Percentiles rank a stretch among this genome's conserved stretches.
Evolutionary conservation across 2,113 vertebrate genomes (phyloP).

Genomic region (Aptenodytes patagonicus): DNA sequence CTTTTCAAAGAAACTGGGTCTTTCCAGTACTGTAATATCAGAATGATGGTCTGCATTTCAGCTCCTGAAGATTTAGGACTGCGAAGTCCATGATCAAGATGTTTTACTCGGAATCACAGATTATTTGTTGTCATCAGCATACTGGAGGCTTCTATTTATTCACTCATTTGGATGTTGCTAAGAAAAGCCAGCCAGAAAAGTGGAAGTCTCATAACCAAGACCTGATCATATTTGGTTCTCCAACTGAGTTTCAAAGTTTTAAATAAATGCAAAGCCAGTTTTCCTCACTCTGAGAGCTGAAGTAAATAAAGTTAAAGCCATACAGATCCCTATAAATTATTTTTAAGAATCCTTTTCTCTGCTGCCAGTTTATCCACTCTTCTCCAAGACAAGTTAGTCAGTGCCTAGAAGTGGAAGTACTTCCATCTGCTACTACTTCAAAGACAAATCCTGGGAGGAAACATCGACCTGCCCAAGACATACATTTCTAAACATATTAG

Average conservation of each 20-base stretch:
- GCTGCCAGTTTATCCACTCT: neutral
- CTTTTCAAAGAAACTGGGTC: neutral
- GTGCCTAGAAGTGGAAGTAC: neutral
- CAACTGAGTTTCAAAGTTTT: neutral
- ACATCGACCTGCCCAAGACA: neutral
- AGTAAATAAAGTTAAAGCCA: neutral
- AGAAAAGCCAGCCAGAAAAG: neutral
- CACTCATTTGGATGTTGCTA: neutral
- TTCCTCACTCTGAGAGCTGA: neutral
- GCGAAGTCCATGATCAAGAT: conserved; percentile 5
- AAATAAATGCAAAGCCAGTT: neutral
- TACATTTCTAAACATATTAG: neutral
- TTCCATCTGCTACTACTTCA: neutral
- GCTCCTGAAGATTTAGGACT: neutral
- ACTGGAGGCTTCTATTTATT: conserved; percentile 40
- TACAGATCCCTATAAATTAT: neutral
- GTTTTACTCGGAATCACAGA: neutral
- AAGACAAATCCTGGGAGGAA: neutral
- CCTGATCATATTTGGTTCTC: conserved; percentile 5
- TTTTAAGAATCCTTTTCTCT: neutral
- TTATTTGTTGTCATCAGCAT: neutral
- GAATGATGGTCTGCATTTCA: neutral
- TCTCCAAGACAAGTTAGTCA: neutral
- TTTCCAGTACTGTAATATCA: neutral
- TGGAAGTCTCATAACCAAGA: neutral